Evolutionary conservation across 2,113 vertebrate species (phyloP), one percentile per base, ranked within the genome.

Genomic region (Saccopteryx leptura): DNA sequence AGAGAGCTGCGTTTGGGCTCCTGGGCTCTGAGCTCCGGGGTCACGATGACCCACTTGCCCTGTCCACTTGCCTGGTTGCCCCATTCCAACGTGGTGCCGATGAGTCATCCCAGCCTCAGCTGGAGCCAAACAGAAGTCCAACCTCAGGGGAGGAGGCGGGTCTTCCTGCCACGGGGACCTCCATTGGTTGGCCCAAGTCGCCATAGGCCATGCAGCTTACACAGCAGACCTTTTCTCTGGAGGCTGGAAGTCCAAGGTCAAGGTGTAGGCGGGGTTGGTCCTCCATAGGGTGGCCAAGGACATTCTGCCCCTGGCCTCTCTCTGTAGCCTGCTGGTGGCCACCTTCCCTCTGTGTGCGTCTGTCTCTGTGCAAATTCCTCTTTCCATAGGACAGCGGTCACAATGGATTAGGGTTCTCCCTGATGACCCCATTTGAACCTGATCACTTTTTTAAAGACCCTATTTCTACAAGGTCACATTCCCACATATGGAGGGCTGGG

Each of bases 91-190:
- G 19, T n/a, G 23, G 56, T 54, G 33, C 72, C 21, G 2, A 11
- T 58, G 69, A 68, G 28, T 80, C 91, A 58, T 48, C 26, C 0
- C 21, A 6, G 63, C 5, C 12, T 56, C 39, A 31, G 76, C 66
- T n/a, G 56, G 33, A 58, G 48, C 58, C 31, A 18, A 50, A 12
- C 21, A 24, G 60, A 79, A 86, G 2, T 28, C 18, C 17, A 21
- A 1, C 14, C 23, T 0, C 2, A 52, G 50, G 12, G 15, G n/a
- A 11, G 2, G 28, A 10, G 24, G 17, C 5, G 11, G 2, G 19
- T 28, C 9, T 10, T 17, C 56, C 17, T 21, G 19, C 13, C 4
- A 1, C 1, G 61, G 54, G 13, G 6, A 24, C 54, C n/a, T 28
- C 4, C 24, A 13, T 4, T 14, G 19, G 5, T 13, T 54, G 48